phyloP scores from a whole-genome alignment of 2,113 vertebrate genomes.

The Dolichotis patagonum region DNA sequence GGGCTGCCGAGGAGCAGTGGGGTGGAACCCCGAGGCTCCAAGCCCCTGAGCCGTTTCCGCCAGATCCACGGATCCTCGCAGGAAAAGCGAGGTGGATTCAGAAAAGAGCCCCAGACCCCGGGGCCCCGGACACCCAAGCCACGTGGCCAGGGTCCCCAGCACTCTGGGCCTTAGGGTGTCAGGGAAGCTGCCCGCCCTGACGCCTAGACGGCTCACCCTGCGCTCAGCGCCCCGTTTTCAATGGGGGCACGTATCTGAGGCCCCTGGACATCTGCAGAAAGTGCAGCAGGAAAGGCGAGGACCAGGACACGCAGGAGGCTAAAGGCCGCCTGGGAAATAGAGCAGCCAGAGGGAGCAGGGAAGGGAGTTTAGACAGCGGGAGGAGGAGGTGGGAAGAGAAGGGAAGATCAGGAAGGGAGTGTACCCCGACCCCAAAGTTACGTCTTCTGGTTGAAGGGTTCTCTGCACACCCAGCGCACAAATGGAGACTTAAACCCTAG shows the following conservation, averaged over 20 bases:
- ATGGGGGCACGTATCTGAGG: neutral
- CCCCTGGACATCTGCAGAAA: neutral
- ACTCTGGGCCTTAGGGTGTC: neutral
- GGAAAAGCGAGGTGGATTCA: neutral
- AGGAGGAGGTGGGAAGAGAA: neutral
- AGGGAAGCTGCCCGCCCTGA: neutral
- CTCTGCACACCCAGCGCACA: neutral
- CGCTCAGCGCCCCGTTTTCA: neutral
- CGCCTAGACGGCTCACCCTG: neutral
- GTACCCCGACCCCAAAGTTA: too few relatives aligned
- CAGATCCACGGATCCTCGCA: neutral
- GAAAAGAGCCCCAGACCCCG: neutral
- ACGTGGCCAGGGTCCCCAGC: neutral
- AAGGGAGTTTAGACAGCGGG: neutral
- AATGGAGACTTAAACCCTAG: neutral
- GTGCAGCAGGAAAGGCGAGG: neutral
- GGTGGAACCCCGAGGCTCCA: neutral
- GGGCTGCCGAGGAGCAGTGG: too few relatives aligned
- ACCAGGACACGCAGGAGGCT: neutral
- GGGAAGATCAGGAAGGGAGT: conserved; percentile 9
- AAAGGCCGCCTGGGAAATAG: neutral
- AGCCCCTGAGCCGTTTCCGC: neutral
- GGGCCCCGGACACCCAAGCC: neutral
- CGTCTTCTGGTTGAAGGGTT: neutral
- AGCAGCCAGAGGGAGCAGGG: conserved; percentile 12